Evolutionary conservation across 2,888 invertebrate species (phyloP).

Genomic region (Fabriciana adippe): DNA sequence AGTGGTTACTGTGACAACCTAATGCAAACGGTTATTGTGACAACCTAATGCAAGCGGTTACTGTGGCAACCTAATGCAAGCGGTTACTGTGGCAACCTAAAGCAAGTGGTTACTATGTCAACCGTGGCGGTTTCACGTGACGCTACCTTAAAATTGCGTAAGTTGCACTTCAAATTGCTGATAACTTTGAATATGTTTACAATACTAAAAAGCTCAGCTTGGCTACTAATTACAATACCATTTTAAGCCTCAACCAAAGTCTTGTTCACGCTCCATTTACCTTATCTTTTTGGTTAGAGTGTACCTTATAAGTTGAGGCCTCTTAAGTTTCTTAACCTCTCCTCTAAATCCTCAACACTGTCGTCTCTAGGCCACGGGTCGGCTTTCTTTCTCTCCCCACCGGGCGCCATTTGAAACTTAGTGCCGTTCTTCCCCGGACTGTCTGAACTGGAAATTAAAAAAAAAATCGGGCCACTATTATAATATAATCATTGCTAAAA

Average conservation of each 20-base stretch:
- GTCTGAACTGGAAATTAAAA: constrained; percentile 49
- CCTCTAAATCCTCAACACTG: constrained; percentile 55
- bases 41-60: no score
- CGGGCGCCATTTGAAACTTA: constrained; percentile 71
- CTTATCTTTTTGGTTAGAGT: background rate
- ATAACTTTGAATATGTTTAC: no score
- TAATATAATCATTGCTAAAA: background rate
- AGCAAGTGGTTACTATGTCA: no score
- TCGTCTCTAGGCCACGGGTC: constrained; percentile 45
- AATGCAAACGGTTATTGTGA: no score
- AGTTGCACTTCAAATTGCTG: no score
- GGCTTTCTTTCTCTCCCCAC: constrained; percentile 57
- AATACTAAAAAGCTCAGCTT: no score
- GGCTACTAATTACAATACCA: background rate
- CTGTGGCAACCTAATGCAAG: no score
- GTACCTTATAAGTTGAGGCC: constrained; percentile 50
- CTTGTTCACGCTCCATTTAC: background rate
- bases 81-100: no score
- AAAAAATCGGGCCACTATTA: no score
- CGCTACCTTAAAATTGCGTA: no score
- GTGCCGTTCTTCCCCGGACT: constrained; percentile 58
- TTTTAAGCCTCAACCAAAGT: background rate
- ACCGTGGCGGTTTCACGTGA: no score
- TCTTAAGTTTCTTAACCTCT: constrained; percentile 59
- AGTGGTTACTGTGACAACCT: no score